Base-by-base conservation (phyloP, 2,888 invertebrate genomes). In the Sphecodes monilicornis region DNA sequence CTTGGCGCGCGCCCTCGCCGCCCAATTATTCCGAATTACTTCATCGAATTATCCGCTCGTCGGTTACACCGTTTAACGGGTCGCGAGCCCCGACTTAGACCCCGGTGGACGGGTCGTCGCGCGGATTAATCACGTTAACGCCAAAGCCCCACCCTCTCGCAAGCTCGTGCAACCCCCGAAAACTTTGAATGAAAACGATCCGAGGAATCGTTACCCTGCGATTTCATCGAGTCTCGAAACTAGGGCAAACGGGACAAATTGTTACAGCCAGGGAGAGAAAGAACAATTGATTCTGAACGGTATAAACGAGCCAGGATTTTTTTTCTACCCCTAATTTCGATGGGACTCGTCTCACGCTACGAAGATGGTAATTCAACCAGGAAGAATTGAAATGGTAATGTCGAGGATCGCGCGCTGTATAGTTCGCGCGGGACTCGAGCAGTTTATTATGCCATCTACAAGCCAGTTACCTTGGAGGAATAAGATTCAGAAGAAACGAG, bases 21-120 rank as follows among this genome's bases (percentile, higher is more conserved):
- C 78, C 80, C 82, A 86, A 85, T 89, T 90, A 89, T 79, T 80
- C 81, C 70, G 74, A 86, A 89, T 90, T 86, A 80, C 84, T 88
- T 86, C 84, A 89, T 90, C 85, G 84, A 88, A 88, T 90, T 90
- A 88, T 82, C 82, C 76, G 72, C 50, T 66, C 57, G 80, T 70
- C 81, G 75, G 81, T 89, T 87, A 82, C 86, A 77, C 80, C 79
- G 66, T 75, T 78, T 76, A 80, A 86, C 82, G 84, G 57, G 76
- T 80, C 82, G 71, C 54, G 68, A 41, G 46, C 54, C 29, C 29
- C 64, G 64, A 64, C 64, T 6, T 76, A 73, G 71, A 41, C 26
- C 46, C 57, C 43, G 29, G 76, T 26, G 79, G 57, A 26, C 60
- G 39, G 76, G 46, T 69, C 41, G 50, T 39, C 66, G 76, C 26